Conservation (phyloP, 2,113 vertebrate species). For the Stigmatopora argus region DNA sequence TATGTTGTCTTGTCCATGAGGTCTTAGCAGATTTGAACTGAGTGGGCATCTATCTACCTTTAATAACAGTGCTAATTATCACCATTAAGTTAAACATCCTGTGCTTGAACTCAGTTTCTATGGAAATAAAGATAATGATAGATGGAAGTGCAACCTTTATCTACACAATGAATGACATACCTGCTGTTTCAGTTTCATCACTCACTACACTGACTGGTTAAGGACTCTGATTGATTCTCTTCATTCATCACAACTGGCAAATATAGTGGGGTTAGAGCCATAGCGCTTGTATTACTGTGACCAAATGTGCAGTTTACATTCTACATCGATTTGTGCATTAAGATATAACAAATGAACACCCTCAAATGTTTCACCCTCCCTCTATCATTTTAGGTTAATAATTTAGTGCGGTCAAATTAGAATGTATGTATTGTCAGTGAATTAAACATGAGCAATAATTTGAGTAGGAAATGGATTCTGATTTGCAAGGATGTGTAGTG, state of each 20-base stretch:
- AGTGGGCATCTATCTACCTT: background rate
- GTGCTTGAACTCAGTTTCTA: background rate
- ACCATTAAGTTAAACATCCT: background rate
- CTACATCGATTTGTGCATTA: slow-evolving; percentile 32
- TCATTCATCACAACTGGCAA: slow-evolving; percentile 23
- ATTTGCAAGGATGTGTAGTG: slow-evolving; percentile 60
- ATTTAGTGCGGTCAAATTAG: slow-evolving; percentile 62
- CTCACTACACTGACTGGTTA: background rate
- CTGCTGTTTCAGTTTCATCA: slow-evolving; percentile 4
- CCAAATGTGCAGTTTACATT: slow-evolving; percentile 45
- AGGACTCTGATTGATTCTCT: slow-evolving; percentile 13
- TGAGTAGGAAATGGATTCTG: slow-evolving; percentile 65
- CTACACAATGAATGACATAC: background rate
- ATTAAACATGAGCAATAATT: slow-evolving; percentile 70
- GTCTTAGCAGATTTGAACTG: background rate
- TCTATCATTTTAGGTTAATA: slow-evolving; percentile 58
- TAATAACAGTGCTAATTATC: background rate
- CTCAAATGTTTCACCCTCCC: slow-evolving; percentile 38
- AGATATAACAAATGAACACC: slow-evolving; percentile 20
- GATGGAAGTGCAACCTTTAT: background rate
- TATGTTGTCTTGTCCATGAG: background rate
- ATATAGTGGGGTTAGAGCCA: slow-evolving; percentile 19
- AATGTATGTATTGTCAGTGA: slow-evolving; percentile 60
- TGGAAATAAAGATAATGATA: background rate
- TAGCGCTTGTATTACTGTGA: slow-evolving; percentile 32